Evolutionary conservation across 2,888 invertebrate genomes (phyloP).

Genomic region (Amphimallon solstitiale): DNA sequence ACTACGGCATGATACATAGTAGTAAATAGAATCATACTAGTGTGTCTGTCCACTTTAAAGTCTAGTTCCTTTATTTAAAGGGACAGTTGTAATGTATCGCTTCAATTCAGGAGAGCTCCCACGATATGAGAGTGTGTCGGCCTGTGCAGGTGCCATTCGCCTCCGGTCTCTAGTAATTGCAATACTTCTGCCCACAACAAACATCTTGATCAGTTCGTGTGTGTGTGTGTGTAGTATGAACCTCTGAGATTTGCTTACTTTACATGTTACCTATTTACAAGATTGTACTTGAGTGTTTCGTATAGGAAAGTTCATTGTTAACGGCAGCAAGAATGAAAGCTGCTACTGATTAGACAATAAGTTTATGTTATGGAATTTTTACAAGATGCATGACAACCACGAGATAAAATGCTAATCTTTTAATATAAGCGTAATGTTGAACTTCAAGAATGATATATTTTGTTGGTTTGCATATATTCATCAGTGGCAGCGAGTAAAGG

Average conservation of each 20-base stretch:
- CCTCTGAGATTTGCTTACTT: conserved; percentile 6
- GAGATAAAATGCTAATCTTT: too few species aligned
- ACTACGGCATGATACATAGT: not conserved
- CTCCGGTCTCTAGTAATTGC: conserved; percentile 49
- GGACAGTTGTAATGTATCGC: conserved; percentile 35
- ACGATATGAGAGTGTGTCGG: conserved; percentile 38
- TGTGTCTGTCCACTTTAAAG: not conserved
- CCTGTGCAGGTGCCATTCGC: conserved; percentile 53
- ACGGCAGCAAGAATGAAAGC: conserved; percentile 20
- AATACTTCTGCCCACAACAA: conserved; percentile 46
- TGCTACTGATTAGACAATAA: not conserved
- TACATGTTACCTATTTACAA: conserved; percentile 25
- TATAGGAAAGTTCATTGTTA: conserved; percentile 15
- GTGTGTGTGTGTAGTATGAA: conserved; percentile 11
- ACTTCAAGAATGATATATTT: too few species aligned
- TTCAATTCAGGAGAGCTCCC: conserved; percentile 38
- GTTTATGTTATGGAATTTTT: too few species aligned
- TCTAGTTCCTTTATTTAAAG: conserved; percentile 28
- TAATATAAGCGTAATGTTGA: too few species aligned
- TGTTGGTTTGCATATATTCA: too few species aligned
- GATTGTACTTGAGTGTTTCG: conserved; percentile 3
- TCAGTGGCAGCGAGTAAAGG: too few species aligned
- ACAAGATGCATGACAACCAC: too few species aligned
- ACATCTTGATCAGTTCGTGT: conserved; percentile 43
- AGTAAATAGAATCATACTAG: conserved; percentile 10